These are phyloP conservation scores for Ophion ventricosus DNA, from an alignment of 2,888 invertebrate species.

Conservation along the genomic window DNA sequence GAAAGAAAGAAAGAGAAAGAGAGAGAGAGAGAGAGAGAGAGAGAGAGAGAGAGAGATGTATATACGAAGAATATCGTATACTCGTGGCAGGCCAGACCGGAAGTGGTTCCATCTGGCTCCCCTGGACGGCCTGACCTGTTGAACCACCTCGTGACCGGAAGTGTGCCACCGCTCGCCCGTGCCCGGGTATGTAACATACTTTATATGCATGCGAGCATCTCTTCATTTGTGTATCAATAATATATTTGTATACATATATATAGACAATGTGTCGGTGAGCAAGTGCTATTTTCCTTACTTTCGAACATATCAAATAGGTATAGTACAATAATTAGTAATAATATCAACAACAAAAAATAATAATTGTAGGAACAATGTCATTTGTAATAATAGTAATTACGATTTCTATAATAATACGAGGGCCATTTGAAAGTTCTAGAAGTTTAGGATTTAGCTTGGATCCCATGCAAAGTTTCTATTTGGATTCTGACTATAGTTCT, in stretches of 20 bases:
- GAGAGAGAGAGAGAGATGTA: conserved; percentile 32
- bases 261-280: not conserved
- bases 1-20: conserved; percentile 52
- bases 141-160: conserved; percentile 83
- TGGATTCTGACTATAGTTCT: too few species aligned
- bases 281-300: too few species aligned
- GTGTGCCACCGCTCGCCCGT: conserved; percentile 78
- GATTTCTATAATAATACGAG: not conserved
- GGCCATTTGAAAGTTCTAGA: too few species aligned
- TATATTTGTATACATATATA: conserved; percentile 17
- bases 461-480: too few species aligned
- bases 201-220: conserved; percentile 1
- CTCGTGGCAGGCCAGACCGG: conserved; percentile 74
- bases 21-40: conserved; percentile 62
- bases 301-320: too few species aligned
- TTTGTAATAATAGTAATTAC: not conserved
- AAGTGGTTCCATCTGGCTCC: conserved; percentile 83
- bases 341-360: too few species aligned
- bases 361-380: not conserved
- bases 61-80: conserved; percentile 7
- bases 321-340: too few species aligned
- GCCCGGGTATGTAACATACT: conserved; percentile 34
- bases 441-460: too few species aligned
- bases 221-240: conserved; percentile 3
- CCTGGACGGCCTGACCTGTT: conserved; percentile 82